These are phyloP conservation scores for Channallabes apus DNA, from an alignment of 2,797 vertebrate genomes.

Conservation along the genomic window DNA sequence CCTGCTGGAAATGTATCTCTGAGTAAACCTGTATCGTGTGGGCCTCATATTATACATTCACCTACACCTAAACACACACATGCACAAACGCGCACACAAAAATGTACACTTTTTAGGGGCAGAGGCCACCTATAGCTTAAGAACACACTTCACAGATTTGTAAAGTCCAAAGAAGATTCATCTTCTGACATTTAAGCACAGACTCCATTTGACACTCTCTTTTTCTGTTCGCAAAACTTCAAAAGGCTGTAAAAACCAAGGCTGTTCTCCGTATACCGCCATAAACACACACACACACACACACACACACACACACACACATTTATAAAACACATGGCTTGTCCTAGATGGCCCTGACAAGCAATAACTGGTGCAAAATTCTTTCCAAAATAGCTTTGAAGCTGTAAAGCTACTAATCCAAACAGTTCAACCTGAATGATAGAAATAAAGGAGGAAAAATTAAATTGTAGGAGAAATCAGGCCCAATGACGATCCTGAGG, in stretches of 20 bases:
- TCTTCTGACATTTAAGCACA: slow-evolving; percentile 19
- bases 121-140: slow-evolving; percentile 34
- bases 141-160: slow-evolving; percentile 36
- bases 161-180: slow-evolving; percentile 22
- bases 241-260: neutral
- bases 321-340: neutral
- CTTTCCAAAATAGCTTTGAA: neutral
- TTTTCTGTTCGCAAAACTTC: slow-evolving; percentile 3
- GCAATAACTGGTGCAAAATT: neutral
- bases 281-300: slow-evolving; percentile 32
- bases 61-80: neutral
- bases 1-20: neutral
- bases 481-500: no score
- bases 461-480: no score
- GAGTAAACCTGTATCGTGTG: neutral
- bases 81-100: slow-evolving; percentile 6
- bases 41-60: neutral
- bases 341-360: neutral
- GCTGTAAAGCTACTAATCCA: neutral
- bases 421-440: neutral
- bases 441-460: no score
- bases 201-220: neutral
- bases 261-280: neutral
- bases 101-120: neutral
- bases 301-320: slow-evolving; percentile 26